Evolutionary conservation across 2,113 vertebrate genomes (phyloP), one percentile per base, ranked within the genome.

Genomic region (Urocolius indicus): DNA sequence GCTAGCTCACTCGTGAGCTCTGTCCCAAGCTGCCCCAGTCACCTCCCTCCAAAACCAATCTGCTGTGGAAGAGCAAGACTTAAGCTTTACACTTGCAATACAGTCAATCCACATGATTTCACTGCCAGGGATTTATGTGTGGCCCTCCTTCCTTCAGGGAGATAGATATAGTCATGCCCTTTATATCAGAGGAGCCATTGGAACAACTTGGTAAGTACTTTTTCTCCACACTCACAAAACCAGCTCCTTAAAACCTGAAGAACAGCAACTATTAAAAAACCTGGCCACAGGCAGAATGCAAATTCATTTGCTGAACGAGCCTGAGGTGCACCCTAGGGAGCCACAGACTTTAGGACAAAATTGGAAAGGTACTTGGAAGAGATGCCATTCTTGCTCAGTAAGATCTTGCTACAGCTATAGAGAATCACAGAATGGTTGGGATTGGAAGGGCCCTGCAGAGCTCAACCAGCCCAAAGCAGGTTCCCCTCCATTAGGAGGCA

Each of bases 41-140:
- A 41, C 4, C 30, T 74, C 5, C 6, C n/a, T 27, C 29, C 46
- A 81, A 61, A 81, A 69, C 3, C 3, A n/a, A 71, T 6, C 10
- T 0, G 0, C 21, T 41, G 7, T 1, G 41, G n/a, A 58, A 36
- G 12, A 71, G 10, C 5, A 32, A 55, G 11, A 27, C 46, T 67
- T 54, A 65, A 59, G 63, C 71, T 84, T 52, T 67, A 38, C 4
- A 5, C 38, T 6, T 10, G 3, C 6, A 5, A 63, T 38, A 6
- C 43, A 26, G 29, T 15, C 21, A 49, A 19, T 62, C 29, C 48
- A 69, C 7, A 2, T 2, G 26, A 52, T 76, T 83, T 86, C 34
- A 23, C 21, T 23, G 45, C 23, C 20, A 69, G 18, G 14, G 32
- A 29, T 83, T 65, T 76, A 45, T 51, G 9, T 54, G 6, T 32